Base-by-base conservation (phyloP, 2,113 vertebrate genomes). In the Toxotes jaculatrix region DNA sequence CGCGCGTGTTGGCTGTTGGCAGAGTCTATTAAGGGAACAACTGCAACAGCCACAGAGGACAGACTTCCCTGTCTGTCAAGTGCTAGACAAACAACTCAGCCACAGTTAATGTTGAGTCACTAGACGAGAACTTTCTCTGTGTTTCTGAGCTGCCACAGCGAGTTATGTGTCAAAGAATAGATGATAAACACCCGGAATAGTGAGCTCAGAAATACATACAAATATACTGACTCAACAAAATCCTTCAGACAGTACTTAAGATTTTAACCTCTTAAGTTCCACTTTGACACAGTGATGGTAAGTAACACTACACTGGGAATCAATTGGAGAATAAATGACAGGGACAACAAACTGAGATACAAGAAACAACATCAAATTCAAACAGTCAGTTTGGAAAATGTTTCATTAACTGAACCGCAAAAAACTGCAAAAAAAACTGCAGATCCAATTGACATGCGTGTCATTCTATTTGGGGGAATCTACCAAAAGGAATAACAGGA, bases 1-100 rank as follows among this genome's bases (percentile, higher is more conserved):
- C n/a, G n/a, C n/a, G n/a, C 74, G 74, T 79, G 69, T 76, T 59
- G 14, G 64, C 75, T 74, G 73, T 67, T n/a, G n/a, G n/a, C 79
- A 73, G 34, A 75, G 63, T 79, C 86, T 89, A 87, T 92, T 80
- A 84, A 62, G n/a, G 74, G 83, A 82, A 47, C 70, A 47, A n/a
- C 42, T 68, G 71, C 53, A 55, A 65, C 43, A 75, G 84, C 73
- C 49, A 75, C 57, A 71, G 34, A 75, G 64, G 79, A 86, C 88
- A 91, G 84, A 69, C 83, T 80, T 77, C 31, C 43, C 85, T 87
- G 82, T 89, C 88, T 56, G 71, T 91, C 90, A 92, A 80, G 74
- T 32, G 5, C 23, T 4, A 77, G 76, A 91, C 86, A 91, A 91
- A 91, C 85, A 88, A 76, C 70, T 84, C 60, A 82, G 62, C 7